Evolutionary conservation across 2,888 invertebrate genomes (phyloP).

Genomic region (Dicycla oo): DNA sequence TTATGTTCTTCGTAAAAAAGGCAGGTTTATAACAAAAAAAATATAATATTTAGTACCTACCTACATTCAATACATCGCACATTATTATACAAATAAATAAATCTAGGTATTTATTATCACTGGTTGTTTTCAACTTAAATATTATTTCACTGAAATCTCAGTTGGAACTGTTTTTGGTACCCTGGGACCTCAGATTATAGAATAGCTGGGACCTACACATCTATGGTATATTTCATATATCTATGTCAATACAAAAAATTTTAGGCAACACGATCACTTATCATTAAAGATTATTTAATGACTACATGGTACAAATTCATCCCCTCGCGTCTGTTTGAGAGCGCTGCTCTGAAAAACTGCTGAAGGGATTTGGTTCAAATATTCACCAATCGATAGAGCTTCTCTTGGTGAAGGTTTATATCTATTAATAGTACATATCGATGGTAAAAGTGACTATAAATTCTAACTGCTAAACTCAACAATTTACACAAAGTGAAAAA

Average conservation of each 20-base stretch:
- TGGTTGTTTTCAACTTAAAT: conserved; percentile 6
- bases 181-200: neutral
- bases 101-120: conserved; percentile 37
- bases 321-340: neutral
- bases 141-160: conserved; percentile 18
- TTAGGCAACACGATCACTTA: conserved; percentile 26
- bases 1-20: conserved; percentile 10
- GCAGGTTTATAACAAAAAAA: conserved; percentile 26
- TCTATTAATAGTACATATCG: too few relatives aligned
- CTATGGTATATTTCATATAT: conserved; percentile 6
- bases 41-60: conserved; percentile 9
- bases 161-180: conserved; percentile 18
- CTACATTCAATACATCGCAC: conserved; percentile 26
- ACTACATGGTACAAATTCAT: neutral
- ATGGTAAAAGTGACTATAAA: neutral
- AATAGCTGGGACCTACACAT: neutral
- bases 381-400: neutral
- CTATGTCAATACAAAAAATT: too few relatives aligned
- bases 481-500: neutral
- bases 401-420: neutral
- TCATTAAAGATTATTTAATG: neutral
- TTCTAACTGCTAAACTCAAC: neutral
- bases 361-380: neutral
- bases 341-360: neutral
- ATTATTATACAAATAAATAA: conserved; percentile 49